These are phyloP conservation scores for Orestias chungarensis DNA, from an alignment of 2,797 vertebrate species.

Conservation along the genomic window DNA sequence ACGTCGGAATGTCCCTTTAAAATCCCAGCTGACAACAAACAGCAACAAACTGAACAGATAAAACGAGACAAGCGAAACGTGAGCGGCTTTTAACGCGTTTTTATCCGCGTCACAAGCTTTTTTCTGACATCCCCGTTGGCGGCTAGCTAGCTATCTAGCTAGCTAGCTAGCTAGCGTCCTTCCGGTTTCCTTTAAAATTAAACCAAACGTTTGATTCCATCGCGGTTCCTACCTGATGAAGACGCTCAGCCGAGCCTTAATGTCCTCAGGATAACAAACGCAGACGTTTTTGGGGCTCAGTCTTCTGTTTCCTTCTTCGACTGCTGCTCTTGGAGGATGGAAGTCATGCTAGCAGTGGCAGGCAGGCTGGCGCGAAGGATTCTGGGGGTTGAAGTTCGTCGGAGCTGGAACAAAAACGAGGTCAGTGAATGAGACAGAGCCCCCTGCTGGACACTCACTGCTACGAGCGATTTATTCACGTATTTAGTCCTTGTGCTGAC, in stretches of 20 bases:
- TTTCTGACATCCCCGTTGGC: too few species aligned
- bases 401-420: not conserved
- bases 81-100: not conserved
- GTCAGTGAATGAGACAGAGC: not conserved
- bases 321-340: constrained; percentile 4
- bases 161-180: constrained; percentile 15
- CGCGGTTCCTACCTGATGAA: constrained; percentile 1
- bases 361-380: constrained; percentile 2
- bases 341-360: not conserved
- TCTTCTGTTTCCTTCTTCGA: constrained; percentile 33
- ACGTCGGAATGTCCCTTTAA: not conserved
- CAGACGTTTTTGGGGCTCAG: not conserved
- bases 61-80: accelerated
- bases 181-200: too few species aligned
- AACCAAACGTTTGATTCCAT: too few species aligned
- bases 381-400: constrained; percentile 51
- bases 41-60: accelerated
- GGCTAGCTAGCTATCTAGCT: constrained; percentile 16
- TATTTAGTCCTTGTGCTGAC: not conserved
- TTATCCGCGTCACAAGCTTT: not conserved
- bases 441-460: not conserved
- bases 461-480: not conserved
- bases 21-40: accelerated
- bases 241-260: accelerated
- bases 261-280: too few species aligned